Evolutionary conservation across 2,113 vertebrate genomes (phyloP).

Genomic region (Hystrix brachyura): DNA sequence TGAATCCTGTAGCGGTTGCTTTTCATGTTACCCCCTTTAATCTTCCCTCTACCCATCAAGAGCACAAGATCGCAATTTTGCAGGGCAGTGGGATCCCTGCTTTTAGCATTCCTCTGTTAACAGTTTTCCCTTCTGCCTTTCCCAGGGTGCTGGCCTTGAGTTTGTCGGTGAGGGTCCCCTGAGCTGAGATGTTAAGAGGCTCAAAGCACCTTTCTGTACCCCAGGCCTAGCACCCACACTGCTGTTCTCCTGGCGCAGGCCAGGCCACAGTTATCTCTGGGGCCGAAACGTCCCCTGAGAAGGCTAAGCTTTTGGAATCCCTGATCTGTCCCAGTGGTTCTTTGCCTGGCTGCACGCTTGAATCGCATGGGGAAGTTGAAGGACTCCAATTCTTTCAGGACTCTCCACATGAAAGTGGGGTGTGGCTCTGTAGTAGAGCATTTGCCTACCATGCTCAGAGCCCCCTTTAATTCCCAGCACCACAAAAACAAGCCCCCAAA

Average conservation of each 20-base stretch:
- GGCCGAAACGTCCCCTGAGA: not conserved
- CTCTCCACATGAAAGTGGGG: not conserved
- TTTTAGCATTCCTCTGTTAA: not conserved
- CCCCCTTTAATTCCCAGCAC: not conserved
- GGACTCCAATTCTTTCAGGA: not conserved
- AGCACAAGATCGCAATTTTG: not conserved
- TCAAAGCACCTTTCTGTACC: not conserved
- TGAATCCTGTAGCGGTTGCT: not conserved
- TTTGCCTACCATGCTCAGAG: not conserved
- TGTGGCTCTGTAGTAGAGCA: not conserved
- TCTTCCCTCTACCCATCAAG: not conserved
- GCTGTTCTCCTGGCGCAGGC: not conserved
- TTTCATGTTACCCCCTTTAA: not conserved
- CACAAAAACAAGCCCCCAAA: not conserved
- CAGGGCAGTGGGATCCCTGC: not conserved
- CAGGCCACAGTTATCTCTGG: not conserved
- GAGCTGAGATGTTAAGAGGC: not conserved
- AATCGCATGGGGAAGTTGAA: not conserved
- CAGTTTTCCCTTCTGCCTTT: not conserved
- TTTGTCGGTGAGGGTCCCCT: not conserved
- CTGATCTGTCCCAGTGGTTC: not conserved
- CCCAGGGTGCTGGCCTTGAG: not conserved
- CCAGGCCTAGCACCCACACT: not conserved
- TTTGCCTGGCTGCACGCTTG: not conserved
- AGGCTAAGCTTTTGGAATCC: not conserved